phyloP scores from a whole-genome alignment of 1,140 invertebrate genomes.

The Lordiphosa stackelbergi region DNA sequence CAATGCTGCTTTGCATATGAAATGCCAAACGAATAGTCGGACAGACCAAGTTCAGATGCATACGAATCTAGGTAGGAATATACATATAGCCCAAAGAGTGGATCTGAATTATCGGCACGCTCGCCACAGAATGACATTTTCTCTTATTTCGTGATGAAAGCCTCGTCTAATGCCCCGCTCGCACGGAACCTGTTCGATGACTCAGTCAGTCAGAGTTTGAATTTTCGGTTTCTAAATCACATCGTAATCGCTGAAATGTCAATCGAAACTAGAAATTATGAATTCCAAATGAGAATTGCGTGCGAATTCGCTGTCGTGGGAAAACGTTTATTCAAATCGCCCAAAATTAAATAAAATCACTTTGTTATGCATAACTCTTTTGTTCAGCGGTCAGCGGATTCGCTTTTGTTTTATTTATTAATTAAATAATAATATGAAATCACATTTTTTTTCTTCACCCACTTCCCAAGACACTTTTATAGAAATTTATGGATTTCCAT shows the following conservation, averaged over 20 bases:
- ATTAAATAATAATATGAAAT: conserved; percentile 64
- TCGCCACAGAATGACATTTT: conserved; percentile 26
- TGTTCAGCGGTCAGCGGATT: conserved; percentile 22
- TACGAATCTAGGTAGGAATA: conserved; percentile 26
- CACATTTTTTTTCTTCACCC: conserved; percentile 25
- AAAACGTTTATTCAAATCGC: conserved; percentile 67
- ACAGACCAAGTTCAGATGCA: conserved; percentile 24
- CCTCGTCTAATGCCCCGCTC: neutral
- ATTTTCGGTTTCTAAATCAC: conserved; percentile 56
- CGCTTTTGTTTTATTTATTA: conserved; percentile 53
- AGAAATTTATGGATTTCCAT: conserved; percentile 58
- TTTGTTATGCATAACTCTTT: conserved; percentile 65
- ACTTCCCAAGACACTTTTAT: conserved; percentile 61
- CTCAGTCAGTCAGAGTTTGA: conserved; percentile 25
- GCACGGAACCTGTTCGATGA: conserved; percentile 34
- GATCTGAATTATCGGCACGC: conserved; percentile 67
- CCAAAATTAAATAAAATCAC: conserved; percentile 19
- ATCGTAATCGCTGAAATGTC: conserved; percentile 28
- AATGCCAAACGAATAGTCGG: conserved; percentile 34
- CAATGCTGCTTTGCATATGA: conserved; percentile 66
- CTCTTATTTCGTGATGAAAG: too few species aligned
- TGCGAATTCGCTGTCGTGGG: conserved; percentile 64
- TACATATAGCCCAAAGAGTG: conserved; percentile 22
- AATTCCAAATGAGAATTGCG: conserved; percentile 49
- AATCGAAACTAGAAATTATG: conserved; percentile 68